Conservation (phyloP, 2,888 invertebrate species). For the Lasioglossum marginatum region DNA sequence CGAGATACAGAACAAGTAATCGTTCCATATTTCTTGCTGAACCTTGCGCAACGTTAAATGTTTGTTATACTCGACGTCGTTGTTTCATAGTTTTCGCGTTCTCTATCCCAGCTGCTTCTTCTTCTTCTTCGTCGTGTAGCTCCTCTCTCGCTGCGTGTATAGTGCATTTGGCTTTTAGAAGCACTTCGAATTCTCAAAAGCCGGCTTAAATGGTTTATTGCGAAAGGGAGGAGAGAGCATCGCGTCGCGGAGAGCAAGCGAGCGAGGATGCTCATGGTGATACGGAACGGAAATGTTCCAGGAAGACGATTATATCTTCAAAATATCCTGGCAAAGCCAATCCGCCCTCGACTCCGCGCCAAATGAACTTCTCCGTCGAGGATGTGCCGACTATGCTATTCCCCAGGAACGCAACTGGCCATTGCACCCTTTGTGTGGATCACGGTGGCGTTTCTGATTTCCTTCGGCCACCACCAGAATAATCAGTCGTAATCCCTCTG, state of each 20-base stretch:
- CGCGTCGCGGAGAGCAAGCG: constrained; percentile 9
- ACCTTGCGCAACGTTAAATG: neutral
- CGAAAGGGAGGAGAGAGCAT: neutral
- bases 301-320: constrained; percentile 44
- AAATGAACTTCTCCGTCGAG: constrained; percentile 34
- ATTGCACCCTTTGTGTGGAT: neutral
- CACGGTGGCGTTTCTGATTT: neutral
- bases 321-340: constrained; percentile 49
- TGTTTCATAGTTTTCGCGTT: neutral
- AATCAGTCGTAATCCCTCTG: neutral
- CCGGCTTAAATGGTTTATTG: constrained; percentile 49
- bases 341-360: constrained; percentile 43
- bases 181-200: constrained; percentile 20
- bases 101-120: neutral
- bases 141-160: neutral
- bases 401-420: constrained; percentile 2
- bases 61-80: neutral
- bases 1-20: neutral
- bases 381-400: neutral
- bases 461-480: neutral
- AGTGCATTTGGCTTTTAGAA: neutral
- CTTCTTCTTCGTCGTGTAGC: neutral
- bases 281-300: constrained; percentile 12
- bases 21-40: neutral
- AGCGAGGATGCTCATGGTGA: constrained; percentile 13